Percentiles rank a stretch among this genome's conserved stretches.
Conservation (phyloP, 2,888 invertebrate genomes). For the Amphipyra tragopoginis region DNA sequence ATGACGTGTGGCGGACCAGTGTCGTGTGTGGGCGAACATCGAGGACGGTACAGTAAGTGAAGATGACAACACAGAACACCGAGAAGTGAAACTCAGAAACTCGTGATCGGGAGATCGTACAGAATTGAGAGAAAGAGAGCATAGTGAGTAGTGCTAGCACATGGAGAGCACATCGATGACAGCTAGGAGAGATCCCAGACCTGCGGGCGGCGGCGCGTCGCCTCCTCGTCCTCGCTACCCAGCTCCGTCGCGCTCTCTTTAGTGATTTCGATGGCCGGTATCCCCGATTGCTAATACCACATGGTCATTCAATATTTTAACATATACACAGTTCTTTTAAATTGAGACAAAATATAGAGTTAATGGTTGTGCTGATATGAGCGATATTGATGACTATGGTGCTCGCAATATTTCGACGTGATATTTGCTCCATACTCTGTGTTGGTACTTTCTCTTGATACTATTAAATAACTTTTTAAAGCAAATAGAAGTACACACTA, state of each 20-base stretch:
- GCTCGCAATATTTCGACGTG: constrained; percentile 54
- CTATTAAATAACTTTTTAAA: constrained; percentile 50
- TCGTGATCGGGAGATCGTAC: constrained; percentile 83
- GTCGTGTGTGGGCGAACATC: constrained; percentile 79
- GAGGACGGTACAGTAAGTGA: constrained; percentile 82
- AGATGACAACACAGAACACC: constrained; percentile 87
- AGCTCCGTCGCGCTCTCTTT: constrained; percentile 93
- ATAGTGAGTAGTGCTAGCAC: constrained; percentile 88
- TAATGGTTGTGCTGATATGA: constrained; percentile 76
- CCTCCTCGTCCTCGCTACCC: constrained; percentile 92
- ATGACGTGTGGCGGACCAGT: constrained; percentile 73
- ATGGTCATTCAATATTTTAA: constrained; percentile 85
- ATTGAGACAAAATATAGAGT: constrained; percentile 70
- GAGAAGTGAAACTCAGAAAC: constrained; percentile 82
- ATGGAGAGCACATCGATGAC: constrained; percentile 88
- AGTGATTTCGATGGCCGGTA: constrained; percentile 93
- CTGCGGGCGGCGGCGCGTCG: constrained; percentile 85
- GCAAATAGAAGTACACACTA: constrained; percentile 52
- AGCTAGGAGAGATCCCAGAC: constrained; percentile 88
- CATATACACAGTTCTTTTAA: constrained; percentile 70
- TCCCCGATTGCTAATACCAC: constrained; percentile 89
- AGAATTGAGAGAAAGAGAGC: constrained; percentile 83
- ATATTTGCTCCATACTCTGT: constrained; percentile 47
- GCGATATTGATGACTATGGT: constrained; percentile 69
- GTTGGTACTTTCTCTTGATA: constrained; percentile 47